phyloP scores from a whole-genome alignment of 2,113 vertebrate species.

The Saimiri boliviensis region DNA sequence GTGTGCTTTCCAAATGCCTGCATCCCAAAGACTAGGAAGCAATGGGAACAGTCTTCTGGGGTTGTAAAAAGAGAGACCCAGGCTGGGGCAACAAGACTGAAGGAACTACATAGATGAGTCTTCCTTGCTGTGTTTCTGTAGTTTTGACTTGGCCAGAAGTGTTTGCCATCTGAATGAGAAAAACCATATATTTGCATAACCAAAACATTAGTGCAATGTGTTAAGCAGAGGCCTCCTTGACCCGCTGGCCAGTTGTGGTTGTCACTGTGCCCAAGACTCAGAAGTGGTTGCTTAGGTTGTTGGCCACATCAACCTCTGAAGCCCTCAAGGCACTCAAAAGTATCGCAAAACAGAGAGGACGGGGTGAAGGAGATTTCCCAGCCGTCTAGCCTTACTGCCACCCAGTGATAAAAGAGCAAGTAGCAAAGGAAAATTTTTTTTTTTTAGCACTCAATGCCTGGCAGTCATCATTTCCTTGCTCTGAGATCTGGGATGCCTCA shows the following conservation, averaged over 20 bases:
- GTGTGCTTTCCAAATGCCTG: not conserved
- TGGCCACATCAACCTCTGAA: not conserved
- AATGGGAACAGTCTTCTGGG: fast-evolving
- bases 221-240: not conserved
- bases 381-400: not conserved
- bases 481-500: not conserved
- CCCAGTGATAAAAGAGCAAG: not conserved
- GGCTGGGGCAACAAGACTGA: not conserved
- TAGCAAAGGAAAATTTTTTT: not conserved
- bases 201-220: not conserved
- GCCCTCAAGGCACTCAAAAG: not conserved
- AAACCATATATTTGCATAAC: not conserved
- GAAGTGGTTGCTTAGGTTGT: not conserved
- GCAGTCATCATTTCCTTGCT: not conserved
- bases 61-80: not conserved
- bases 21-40: not conserved
- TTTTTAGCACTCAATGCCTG: not conserved
- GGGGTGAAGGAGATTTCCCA: fast-evolving
- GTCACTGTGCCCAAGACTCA: not conserved
- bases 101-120: not conserved
- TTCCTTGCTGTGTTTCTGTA: not conserved
- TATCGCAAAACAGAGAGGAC: not conserved
- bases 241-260: not conserved
- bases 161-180: not conserved
- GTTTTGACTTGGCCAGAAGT: slow-evolving; percentile 7